A percentile compares a stretch with the other conserved stretches of the same genome.
Evolutionary conservation across 1,140 invertebrate species (phyloP).

Genomic region (Papilio glaucus): DNA sequence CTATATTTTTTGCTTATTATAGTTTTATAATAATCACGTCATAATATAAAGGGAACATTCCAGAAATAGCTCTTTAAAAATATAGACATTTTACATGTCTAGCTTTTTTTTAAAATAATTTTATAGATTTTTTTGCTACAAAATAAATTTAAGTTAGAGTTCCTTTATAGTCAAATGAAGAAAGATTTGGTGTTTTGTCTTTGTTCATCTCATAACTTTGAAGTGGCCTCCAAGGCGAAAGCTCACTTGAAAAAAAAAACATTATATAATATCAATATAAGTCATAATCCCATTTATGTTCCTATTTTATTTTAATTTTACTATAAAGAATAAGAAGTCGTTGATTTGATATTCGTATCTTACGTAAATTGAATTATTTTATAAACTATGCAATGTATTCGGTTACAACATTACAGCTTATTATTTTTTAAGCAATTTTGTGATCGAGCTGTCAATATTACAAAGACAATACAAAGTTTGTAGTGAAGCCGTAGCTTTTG

Average conservation of each 20-base stretch:
- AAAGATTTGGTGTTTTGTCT: too few relatives aligned
- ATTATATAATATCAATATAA: neutral
- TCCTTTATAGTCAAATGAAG: too few relatives aligned
- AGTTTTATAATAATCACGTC: neutral
- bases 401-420: neutral
- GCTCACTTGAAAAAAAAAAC: neutral
- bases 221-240: too few relatives aligned
- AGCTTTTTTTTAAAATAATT: neutral
- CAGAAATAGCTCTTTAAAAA: neutral
- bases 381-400: neutral
- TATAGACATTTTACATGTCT: neutral
- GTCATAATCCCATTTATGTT: neutral
- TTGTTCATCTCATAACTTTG: too few relatives aligned
- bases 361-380: neutral
- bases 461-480: slow-evolving; percentile 32
- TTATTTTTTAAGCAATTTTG: slow-evolving; percentile 10
- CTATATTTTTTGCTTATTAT: neutral
- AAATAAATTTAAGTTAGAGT: neutral
- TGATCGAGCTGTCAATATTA: slow-evolving; percentile 5
- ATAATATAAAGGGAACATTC: slow-evolving; percentile 26
- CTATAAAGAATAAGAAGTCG: too few relatives aligned
- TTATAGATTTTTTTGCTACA: neutral
- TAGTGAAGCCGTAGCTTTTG: slow-evolving; percentile 31
- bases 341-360: too few relatives aligned
- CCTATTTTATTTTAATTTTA: neutral